Evolutionary conservation across 2,888 invertebrate species (phyloP).

Genomic region (Sicus ferrugineus): DNA sequence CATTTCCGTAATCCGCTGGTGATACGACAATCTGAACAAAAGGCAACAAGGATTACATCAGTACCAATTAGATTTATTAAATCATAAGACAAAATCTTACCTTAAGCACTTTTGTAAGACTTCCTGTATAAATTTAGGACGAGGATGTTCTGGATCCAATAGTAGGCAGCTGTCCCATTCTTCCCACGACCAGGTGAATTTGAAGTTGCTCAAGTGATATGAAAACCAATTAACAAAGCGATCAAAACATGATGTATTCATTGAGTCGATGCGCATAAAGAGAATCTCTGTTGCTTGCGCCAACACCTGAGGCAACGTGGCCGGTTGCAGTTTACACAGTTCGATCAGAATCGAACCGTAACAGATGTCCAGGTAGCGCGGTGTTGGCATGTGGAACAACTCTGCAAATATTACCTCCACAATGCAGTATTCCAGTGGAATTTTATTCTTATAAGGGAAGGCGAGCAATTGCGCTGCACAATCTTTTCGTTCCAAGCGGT

Average conservation of each 20-base stretch:
- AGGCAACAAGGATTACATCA: background rate
- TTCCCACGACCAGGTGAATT: constrained; percentile 99
- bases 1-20: constrained; percentile 91
- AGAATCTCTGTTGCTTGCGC: constrained; percentile 98
- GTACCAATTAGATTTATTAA: background rate
- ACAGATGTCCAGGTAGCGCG: constrained; percentile 88
- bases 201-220: constrained; percentile 98
- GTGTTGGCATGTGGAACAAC: constrained; percentile 89
- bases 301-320: constrained; percentile 95
- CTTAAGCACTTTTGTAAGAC: constrained; percentile 89
- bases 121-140: constrained; percentile 93
- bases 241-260: constrained; percentile 97
- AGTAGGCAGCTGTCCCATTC: constrained; percentile 91
- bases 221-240: constrained; percentile 97
- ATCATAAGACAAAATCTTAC: constrained; percentile 66
- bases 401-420: constrained; percentile 97
- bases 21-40: constrained; percentile 83
- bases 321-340: constrained; percentile 94
- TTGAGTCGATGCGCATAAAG: constrained; percentile 93
- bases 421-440: constrained; percentile 97
- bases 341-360: constrained; percentile 97
- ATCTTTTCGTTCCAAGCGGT: constrained; percentile 89
- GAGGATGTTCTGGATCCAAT: constrained; percentile 86
- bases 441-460: constrained; percentile 91
- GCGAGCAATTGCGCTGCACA: constrained; percentile 92